Conservation (phyloP, 2,797 vertebrate species). For the Poecilia picta region DNA sequence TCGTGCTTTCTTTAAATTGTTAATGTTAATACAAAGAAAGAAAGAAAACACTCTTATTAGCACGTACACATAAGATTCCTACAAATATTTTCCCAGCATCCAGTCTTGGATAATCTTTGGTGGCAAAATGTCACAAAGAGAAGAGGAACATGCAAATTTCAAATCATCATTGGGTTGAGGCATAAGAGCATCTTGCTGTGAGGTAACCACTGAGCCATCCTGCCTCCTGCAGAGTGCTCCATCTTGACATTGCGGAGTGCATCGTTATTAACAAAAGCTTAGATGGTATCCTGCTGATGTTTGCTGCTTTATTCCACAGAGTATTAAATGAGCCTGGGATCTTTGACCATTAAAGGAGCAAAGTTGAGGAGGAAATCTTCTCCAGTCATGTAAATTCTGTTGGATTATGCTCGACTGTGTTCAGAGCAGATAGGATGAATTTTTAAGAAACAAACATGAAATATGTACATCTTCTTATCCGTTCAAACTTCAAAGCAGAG, state of each 20-base stretch:
- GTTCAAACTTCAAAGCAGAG: not conserved
- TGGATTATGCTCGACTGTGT: constrained; percentile 1
- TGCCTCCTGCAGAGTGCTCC: not conserved
- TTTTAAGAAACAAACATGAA: not conserved
- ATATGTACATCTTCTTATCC: constrained; percentile 4
- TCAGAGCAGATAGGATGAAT: not conserved
- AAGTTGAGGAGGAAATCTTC: not conserved
- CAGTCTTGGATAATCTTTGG: not conserved
- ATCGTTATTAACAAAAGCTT: constrained; percentile 17
- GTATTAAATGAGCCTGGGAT: constrained; percentile 8
- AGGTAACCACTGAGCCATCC: constrained; percentile 12
- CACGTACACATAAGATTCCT: not conserved
- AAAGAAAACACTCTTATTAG: not conserved
- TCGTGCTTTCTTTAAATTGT: not conserved
- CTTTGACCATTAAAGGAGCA: constrained; percentile 7
- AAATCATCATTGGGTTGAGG: constrained; percentile 3
- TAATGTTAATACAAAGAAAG: not conserved
- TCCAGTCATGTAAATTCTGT: constrained; percentile 4
- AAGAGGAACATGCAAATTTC: constrained; percentile 14
- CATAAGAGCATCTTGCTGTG: constrained; percentile 23
- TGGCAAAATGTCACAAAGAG: not conserved
- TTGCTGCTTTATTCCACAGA: constrained; percentile 13
- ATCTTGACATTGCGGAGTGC: constrained; percentile 13
- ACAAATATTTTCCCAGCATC: constrained; percentile 4
- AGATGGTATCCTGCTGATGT: constrained; percentile 16